These are phyloP conservation scores for Drosophila sp. DNA, from an alignment of 1,140 invertebrate genomes.

Conservation along the genomic window DNA sequence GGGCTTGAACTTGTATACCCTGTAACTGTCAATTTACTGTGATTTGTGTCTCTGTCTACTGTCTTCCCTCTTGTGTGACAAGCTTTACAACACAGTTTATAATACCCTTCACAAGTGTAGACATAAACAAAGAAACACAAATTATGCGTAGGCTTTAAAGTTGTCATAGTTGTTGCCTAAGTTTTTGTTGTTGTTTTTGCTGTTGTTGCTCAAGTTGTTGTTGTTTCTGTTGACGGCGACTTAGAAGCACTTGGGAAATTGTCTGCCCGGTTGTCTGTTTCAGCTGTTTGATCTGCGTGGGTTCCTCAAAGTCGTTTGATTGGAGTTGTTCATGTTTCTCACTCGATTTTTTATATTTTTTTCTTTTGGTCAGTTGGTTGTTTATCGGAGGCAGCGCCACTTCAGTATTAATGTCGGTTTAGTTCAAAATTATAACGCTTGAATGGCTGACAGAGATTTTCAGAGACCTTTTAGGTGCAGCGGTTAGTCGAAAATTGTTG, in stretches of 20 bases:
- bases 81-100: background rate
- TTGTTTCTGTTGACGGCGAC: conserved; percentile 29
- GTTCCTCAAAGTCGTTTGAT: conserved; percentile 73
- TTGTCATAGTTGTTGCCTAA: conserved; percentile 38
- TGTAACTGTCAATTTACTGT: background rate
- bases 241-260: conserved; percentile 72
- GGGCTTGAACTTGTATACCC: background rate
- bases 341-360: background rate
- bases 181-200: conserved; percentile 3
- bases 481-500: conserved; percentile 12
- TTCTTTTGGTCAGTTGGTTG: conserved; percentile 32
- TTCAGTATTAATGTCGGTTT: conserved; percentile 71
- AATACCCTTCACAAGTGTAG: background rate
- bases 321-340: conserved; percentile 38
- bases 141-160: conserved; percentile 61
- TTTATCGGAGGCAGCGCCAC: conserved; percentile 34
- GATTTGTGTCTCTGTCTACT: background rate
- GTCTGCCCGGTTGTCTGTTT: conserved; percentile 63
- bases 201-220: conserved; percentile 28
- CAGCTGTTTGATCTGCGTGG: conserved; percentile 61
- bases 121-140: conserved; percentile 38
- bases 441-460: conserved; percentile 37
- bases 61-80: conserved; percentile 3
- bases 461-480: conserved; percentile 13
- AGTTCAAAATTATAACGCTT: conserved; percentile 62